Base-by-base conservation (phyloP, 2,113 vertebrate species). In the Pachyramphus minor region DNA sequence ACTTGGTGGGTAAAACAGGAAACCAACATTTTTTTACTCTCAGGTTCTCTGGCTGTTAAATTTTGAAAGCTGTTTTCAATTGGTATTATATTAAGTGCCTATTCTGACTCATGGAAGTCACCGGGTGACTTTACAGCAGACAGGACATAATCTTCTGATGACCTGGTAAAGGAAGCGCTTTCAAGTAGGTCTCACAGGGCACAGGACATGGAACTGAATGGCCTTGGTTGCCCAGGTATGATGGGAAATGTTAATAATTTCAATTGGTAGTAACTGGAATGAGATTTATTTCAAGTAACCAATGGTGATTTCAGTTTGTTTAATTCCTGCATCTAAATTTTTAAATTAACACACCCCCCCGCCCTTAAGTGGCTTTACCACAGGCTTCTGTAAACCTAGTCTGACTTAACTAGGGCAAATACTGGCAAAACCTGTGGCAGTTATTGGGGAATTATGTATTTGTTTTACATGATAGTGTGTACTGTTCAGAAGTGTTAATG, bases 301-400 rank as follows among this genome's bases (percentile, higher is more conserved):
- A 12, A 0, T 9, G 45, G n/a, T 58, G 11, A 44, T 76, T 79
- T 84, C 74, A 84, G 12, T 8, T n/a, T 91, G 24, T 81, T 64
- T 62, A 23, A 63, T 77, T 58, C 55, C 49, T 62, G 5, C 5
- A n/a, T 17, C 17, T 58, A 22, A n/a, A 21, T 49, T 64, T 94
- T 74, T 25, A 21, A 39, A 35, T 39, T 0, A 62, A 35, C 11
- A 62, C 0, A 1, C 1, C 3, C 5, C 12, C 14, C 21, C 21
- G 5, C 11, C 23, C 23, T 64, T 66, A 45, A 68, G 62, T 7
- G 9, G 11, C 19, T 72, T 84, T 64, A 50, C 23, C n/a, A 39
- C 25, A 50, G 22, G 5, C 3, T 50, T 53, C 58, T 79, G 12
- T 25, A 50, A 75, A 58, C 33, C 17, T 14, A 59, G 7, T 22